Percentiles rank a stretch among this genome's conserved stretches.
These are phyloP conservation scores for Schizothorax lantsangensis DNA, from an alignment of 2,797 vertebrate genomes.

Conservation along the genomic window DNA sequence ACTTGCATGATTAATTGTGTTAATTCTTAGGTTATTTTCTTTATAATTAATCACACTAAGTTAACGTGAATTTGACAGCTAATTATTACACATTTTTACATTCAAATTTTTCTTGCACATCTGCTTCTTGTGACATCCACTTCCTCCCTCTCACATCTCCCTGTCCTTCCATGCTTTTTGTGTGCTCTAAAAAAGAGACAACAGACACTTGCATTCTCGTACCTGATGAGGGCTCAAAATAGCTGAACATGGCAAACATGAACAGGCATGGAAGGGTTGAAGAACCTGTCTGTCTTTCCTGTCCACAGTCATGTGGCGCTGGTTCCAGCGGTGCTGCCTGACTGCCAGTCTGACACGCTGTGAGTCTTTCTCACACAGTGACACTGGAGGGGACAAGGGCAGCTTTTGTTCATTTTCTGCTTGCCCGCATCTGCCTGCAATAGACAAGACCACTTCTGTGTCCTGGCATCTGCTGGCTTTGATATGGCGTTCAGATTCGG, in stretches of 20 bases:
- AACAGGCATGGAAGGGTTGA: neutral
- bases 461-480: constrained; percentile 60
- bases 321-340: constrained; percentile 49
- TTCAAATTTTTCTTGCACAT: neutral
- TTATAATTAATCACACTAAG: neutral
- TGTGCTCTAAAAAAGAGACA: neutral
- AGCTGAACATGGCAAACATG: neutral
- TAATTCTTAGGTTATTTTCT: neutral
- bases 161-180: neutral
- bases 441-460: constrained; percentile 65
- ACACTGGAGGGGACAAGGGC: constrained; percentile 62
- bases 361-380: constrained; percentile 52
- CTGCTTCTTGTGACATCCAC: neutral
- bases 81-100: constrained; percentile 3
- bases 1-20: neutral
- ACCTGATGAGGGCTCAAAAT: neutral
- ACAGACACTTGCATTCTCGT: neutral
- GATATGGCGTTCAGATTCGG: constrained; percentile 56
- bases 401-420: constrained; percentile 66
- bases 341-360: constrained; percentile 49
- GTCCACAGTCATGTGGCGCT: constrained; percentile 5
- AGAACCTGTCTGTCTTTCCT: constrained; percentile 52
- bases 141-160: neutral
- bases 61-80: neutral
- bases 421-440: constrained; percentile 59